Conservation (phyloP, 2,888 invertebrate genomes). For the Papilio elwesi region DNA sequence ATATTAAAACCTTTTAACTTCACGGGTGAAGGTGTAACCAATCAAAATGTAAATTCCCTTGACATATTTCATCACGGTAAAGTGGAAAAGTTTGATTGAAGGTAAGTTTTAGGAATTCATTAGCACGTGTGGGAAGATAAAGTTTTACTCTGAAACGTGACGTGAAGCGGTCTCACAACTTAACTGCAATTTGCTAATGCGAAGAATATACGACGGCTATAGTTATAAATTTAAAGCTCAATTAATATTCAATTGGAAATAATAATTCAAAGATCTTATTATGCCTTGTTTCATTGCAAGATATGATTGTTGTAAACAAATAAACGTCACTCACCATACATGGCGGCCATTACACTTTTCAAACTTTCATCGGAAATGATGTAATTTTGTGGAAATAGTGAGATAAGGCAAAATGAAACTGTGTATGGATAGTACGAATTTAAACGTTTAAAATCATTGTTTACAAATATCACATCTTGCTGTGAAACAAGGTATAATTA, state of each 20-base stretch:
- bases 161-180: conserved; percentile 17
- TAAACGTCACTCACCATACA: no score
- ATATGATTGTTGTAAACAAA: no score
- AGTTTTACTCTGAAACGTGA: conserved; percentile 10
- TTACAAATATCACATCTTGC: no score
- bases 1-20: neutral
- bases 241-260: neutral
- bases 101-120: conserved; percentile 74
- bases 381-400: no score
- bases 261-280: neutral
- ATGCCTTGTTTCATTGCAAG: no score
- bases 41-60: conserved; percentile 43
- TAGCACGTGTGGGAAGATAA: conserved; percentile 60
- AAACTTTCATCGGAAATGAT: no score
- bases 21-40: conserved; percentile 10
- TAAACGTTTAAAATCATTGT: no score
- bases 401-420: no score
- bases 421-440: no score
- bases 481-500: no score
- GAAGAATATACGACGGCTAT: neutral
- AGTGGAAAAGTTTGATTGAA: conserved; percentile 81
- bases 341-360: no score
- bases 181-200: conserved; percentile 1
- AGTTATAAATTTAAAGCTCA: neutral
- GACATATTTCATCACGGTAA: conserved; percentile 71